phyloP scores from a whole-genome alignment of 2,888 invertebrate species.

The Geotrupes spiniger region DNA sequence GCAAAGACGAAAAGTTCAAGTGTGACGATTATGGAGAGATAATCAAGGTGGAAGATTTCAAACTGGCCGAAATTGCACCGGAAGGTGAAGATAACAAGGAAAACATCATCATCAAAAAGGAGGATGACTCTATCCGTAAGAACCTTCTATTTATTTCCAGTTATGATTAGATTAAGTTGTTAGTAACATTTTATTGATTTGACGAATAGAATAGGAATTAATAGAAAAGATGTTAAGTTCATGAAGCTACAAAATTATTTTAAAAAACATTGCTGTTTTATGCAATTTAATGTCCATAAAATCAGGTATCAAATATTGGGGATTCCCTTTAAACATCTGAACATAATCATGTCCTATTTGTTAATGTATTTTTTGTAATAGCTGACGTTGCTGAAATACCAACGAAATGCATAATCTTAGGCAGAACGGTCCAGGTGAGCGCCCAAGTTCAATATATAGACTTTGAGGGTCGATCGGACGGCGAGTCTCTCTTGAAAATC shows the following conservation, averaged over 20 bases:
- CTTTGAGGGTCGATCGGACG: constrained; percentile 91
- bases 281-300: too few species aligned
- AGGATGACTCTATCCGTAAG: constrained; percentile 47
- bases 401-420: constrained; percentile 80
- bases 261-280: too few species aligned
- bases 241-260: too few species aligned
- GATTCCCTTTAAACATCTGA: too few species aligned
- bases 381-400: constrained; percentile 71
- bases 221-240: too few species aligned
- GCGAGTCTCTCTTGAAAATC: constrained; percentile 79
- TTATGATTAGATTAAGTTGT: too few species aligned
- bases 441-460: constrained; percentile 93
- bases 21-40: constrained; percentile 97
- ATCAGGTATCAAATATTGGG: too few species aligned
- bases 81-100: constrained; percentile 71
- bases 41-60: constrained; percentile 89
- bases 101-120: constrained; percentile 62
- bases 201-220: too few species aligned
- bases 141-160: too few species aligned
- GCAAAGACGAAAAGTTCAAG: constrained; percentile 85
- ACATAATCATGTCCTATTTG: too few species aligned
- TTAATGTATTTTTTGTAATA: constrained; percentile 18
- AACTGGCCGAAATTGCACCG: constrained; percentile 68
- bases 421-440: constrained; percentile 72
- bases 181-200: too few species aligned